Evolutionary conservation across 2,888 invertebrate species (phyloP).

Genomic region (Lasioglossum vierecki): DNA sequence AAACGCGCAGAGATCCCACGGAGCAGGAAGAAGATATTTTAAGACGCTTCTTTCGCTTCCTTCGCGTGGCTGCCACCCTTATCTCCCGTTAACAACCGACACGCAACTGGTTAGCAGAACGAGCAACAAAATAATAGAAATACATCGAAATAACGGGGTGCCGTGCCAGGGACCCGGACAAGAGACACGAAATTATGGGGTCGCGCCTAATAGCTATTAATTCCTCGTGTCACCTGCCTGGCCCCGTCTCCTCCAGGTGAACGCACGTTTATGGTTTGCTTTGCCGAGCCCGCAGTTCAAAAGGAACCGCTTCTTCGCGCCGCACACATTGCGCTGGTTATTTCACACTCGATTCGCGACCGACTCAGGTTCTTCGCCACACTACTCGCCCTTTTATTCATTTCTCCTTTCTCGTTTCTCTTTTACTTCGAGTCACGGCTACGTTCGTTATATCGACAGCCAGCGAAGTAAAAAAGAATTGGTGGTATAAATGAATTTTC

Average conservation of each 20-base stretch:
- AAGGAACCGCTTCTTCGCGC: conserved; percentile 54
- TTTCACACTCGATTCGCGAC: conserved; percentile 76
- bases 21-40: background rate
- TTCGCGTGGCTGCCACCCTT: background rate
- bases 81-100: conserved; percentile 21
- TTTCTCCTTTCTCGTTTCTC: too few species aligned
- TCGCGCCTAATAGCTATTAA: conserved; percentile 60
- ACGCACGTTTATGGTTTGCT: conserved; percentile 59
- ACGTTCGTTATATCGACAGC: background rate
- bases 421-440: background rate
- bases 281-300: conserved; percentile 58
- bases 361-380: conserved; percentile 67
- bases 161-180: background rate
- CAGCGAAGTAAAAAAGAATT: background rate
- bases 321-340: conserved; percentile 58
- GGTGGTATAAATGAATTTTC: too few species aligned
- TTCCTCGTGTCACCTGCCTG: conserved; percentile 56
- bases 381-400: background rate
- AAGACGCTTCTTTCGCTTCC: background rate
- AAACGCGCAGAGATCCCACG: background rate
- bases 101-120: conserved; percentile 22
- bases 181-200: conserved; percentile 29
- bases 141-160: conserved; percentile 11
- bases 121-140: conserved; percentile 14
- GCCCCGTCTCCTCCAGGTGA: conserved; percentile 44